Percentiles rank a stretch among this genome's conserved stretches.
Conservation (phyloP, 1,140 invertebrate species). For the Pentalonia nigronervosa region DNA sequence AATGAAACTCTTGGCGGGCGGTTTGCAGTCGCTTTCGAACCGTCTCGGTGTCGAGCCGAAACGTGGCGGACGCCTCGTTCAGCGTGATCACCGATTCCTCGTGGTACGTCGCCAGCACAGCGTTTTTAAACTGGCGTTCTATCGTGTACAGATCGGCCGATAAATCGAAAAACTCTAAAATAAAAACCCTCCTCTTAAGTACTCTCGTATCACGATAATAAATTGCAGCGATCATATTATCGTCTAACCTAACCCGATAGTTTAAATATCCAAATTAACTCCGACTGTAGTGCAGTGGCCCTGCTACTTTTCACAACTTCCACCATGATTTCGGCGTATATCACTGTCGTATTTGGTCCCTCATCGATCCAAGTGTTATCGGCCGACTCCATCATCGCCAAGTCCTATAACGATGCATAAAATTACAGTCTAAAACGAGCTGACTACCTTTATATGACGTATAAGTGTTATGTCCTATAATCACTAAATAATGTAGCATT, state of each 20-base stretch:
- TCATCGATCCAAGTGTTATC: neutral
- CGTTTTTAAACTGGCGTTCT: slow-evolving; percentile 2
- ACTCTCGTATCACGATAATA: neutral
- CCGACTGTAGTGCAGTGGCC: neutral
- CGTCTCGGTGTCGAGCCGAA: neutral
- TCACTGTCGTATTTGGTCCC: neutral
- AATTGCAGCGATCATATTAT: too few species aligned
- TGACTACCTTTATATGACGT: too few species aligned
- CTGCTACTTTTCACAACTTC: neutral
- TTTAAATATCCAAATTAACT: slow-evolving; percentile 8
- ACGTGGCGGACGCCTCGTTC: neutral
- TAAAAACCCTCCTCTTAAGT: neutral
- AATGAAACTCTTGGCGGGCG: neutral
- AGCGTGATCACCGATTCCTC: neutral
- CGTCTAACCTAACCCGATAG: neutral
- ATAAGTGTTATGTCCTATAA: neutral
- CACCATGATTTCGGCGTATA: neutral
- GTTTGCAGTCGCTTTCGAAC: neutral
- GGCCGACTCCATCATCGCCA: neutral
- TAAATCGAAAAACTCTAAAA: slow-evolving; percentile 21
- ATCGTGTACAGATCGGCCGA: neutral
- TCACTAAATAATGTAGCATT: neutral
- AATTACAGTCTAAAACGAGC: neutral
- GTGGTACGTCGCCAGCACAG: neutral
- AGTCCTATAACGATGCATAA: neutral